Evolutionary conservation across 64 coral and sea anemone genomes (phyloP), one percentile per base, ranked within the genome.

Genomic region (Pocillopora damicornis): DNA sequence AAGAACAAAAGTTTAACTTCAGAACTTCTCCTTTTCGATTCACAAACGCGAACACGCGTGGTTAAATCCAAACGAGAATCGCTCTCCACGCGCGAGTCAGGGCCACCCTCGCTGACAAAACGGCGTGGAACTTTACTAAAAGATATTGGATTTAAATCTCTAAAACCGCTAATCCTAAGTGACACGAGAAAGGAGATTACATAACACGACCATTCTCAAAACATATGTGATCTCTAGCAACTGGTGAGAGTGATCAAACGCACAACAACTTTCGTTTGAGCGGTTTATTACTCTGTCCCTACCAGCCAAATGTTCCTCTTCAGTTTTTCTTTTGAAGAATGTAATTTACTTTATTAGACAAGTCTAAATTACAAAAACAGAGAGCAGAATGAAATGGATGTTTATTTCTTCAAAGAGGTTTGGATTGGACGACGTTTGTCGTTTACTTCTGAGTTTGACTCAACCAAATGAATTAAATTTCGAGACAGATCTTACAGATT

Each of bases 181-280:
- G 65, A 85, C 65, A 58, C 63, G 72, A 59, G 37, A 71, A 83
- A 73, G 72, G n/a, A 13, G 8, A 16, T 85, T 23, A 71, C 22
- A 58, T 15, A 72, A 38, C 57, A 85, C 26, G 36, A 37, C 12
- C 9, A 71, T 22, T 5, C 63, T 66, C 17, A 73, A 82, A 85
- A 85, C 81, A 85, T 73, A 85, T 85, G 81, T 63, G 81, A 85
- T 72, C 81, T 85, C 64, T 42, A 85, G 81, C 81, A 85, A 85
- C 81, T 72, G 64, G 37, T 1, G 2, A 57, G 10, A 51, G 18
- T 13, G 63, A 51, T 58, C 22, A 73, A n/a, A 37, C 63, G 61
- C 20, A 5, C 51, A 11, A 15, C 58, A 9, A 4, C 16, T 9
- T 63, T 13, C 25, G 22, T 73, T 85, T 85, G 68, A 72, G 9